Percentiles rank a stretch among this genome's conserved stretches.
These are phyloP conservation scores for Caenorhabditis sinica DNA, from an alignment of 2,888 invertebrate genomes.

Conservation along the genomic window DNA sequence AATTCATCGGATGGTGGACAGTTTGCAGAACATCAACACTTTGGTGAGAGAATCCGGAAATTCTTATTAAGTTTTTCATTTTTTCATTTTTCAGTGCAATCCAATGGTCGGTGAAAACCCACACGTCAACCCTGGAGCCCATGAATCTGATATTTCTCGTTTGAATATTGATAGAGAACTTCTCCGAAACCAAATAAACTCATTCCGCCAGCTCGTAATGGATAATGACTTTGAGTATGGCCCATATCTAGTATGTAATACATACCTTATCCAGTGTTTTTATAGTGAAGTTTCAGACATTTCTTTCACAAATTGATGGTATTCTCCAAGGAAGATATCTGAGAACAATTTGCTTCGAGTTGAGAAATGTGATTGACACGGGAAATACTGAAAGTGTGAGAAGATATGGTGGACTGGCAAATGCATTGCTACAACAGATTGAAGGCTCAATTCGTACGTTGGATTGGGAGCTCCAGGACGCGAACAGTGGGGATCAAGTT, in stretches of 20 bases:
- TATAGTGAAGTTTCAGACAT: not conserved
- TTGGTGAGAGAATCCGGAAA: too few species aligned
- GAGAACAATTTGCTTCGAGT: conserved; percentile 23
- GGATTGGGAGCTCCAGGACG: conserved; percentile 32
- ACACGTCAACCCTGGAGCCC: conserved; percentile 39
- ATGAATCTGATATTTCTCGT: not conserved
- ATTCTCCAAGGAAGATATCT: conserved; percentile 27
- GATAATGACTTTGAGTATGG: not conserved
- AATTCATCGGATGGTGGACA: conserved; percentile 14
- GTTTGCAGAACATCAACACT: conserved; percentile 32
- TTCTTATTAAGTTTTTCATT: too few species aligned
- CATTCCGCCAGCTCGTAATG: conserved; percentile 10
- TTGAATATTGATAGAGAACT: conserved; percentile 11
- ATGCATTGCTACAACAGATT: conserved; percentile 23
- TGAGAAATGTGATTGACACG: conserved; percentile 24
- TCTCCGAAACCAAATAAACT: conserved; percentile 31
- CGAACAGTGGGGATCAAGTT: not conserved
- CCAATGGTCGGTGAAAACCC: conserved; percentile 31
- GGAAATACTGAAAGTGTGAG: conserved; percentile 25
- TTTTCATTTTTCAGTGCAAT: conserved; percentile 24
- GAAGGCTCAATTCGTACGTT: conserved; percentile 15
- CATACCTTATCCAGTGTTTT: not conserved
- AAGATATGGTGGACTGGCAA: conserved; percentile 11
- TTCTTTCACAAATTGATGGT: conserved; percentile 28
- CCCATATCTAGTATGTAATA: not conserved